Evolutionary conservation across 2,797 vertebrate genomes (phyloP).

Genomic region (Onychomys torridus): DNA sequence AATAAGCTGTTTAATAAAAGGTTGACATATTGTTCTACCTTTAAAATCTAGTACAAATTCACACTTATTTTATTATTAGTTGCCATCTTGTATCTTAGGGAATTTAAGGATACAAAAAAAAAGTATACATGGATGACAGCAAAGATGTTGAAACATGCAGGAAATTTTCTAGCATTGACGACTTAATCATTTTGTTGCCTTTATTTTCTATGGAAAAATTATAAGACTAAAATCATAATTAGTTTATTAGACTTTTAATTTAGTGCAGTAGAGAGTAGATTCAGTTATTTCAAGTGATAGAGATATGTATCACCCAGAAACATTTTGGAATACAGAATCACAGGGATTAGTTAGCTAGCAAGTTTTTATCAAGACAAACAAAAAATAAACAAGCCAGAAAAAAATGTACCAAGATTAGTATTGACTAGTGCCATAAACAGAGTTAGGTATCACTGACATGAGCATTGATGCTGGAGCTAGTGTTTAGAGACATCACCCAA

Average conservation of each 20-base stretch:
- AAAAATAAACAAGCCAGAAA: neutral
- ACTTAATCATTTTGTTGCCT: constrained; percentile 15
- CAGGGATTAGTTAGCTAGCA: neutral
- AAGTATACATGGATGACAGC: neutral
- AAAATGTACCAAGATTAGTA: neutral
- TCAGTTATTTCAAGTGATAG: constrained; percentile 3
- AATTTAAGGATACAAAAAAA: neutral
- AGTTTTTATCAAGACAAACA: neutral
- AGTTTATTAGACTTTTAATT: neutral
- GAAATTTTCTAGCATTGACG: neutral
- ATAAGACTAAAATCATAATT: neutral
- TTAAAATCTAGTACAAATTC: constrained; percentile 3
- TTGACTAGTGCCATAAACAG: neutral
- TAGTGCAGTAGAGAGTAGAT: neutral
- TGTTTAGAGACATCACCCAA: neutral
- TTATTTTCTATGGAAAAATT: neutral
- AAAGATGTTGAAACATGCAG: neutral
- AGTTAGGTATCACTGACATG: neutral
- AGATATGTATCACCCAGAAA: neutral
- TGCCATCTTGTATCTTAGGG: neutral
- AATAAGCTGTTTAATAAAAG: neutral
- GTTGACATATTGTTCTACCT: neutral
- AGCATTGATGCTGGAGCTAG: neutral
- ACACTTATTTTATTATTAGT: constrained; percentile 12
- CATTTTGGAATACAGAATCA: constrained; percentile 27